Conservation (phyloP, 1,140 invertebrate species). For the Drosophila subpulchrella region DNA sequence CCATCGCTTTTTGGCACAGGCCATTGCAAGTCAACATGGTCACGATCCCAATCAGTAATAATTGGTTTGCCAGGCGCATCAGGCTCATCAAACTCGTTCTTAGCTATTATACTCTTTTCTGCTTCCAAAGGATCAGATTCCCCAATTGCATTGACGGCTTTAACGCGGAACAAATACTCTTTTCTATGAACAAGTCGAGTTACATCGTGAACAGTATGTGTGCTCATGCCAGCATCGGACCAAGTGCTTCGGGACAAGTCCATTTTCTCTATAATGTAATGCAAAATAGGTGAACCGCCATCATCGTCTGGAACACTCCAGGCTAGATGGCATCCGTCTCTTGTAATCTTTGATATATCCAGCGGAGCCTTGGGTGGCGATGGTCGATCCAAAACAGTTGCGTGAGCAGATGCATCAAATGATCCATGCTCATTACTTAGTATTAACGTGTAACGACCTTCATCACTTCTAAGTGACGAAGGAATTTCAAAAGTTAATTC, state of each 20-base stretch:
- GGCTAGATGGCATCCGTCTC: slow-evolving; percentile 93
- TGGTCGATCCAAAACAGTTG: slow-evolving; percentile 95
- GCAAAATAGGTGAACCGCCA: slow-evolving; percentile 96
- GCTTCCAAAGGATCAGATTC: slow-evolving; percentile 96
- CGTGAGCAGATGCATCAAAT: slow-evolving; percentile 92
- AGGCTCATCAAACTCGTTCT: slow-evolving; percentile 97
- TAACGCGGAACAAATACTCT: slow-evolving; percentile 95
- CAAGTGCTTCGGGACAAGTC: slow-evolving; percentile 97
- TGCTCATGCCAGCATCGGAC: slow-evolving; percentile 96
- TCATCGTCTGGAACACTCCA: slow-evolving; percentile 95
- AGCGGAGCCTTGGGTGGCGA: slow-evolving; percentile 94
- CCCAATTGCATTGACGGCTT: slow-evolving; percentile 97
- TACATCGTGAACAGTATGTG: slow-evolving; percentile 92
- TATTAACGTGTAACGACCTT: slow-evolving; percentile 93
- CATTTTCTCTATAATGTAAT: slow-evolving; percentile 99
- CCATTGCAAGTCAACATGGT: slow-evolving; percentile 97
- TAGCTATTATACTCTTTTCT: slow-evolving; percentile 94
- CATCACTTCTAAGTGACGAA: slow-evolving; percentile 92
- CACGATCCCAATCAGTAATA: slow-evolving; percentile 96
- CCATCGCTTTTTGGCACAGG: slow-evolving; percentile 93
- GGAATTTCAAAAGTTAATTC: slow-evolving; percentile 95
- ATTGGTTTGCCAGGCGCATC: slow-evolving; percentile 95
- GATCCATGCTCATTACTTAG: slow-evolving; percentile 94
- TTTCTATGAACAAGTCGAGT: slow-evolving; percentile 95
- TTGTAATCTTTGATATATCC: slow-evolving; percentile 93